Evolutionary conservation across 2,888 invertebrate genomes (phyloP).

Genomic region (Desoria tigrina): DNA sequence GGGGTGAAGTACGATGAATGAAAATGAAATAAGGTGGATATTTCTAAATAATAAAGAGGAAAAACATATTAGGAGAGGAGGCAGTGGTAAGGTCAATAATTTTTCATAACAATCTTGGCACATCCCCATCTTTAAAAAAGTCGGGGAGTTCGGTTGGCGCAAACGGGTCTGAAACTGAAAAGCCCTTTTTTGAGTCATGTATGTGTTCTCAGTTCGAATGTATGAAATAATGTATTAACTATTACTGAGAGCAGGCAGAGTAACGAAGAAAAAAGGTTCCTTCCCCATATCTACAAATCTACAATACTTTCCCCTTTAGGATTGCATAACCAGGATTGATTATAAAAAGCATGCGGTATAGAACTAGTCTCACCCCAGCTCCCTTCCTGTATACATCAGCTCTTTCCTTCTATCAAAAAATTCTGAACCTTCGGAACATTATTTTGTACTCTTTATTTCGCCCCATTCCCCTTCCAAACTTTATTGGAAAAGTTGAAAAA

Average conservation of each 20-base stretch:
- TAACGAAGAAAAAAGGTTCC: slow-evolving; percentile 19
- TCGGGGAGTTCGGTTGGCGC: slow-evolving; percentile 16
- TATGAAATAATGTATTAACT: slow-evolving; percentile 1
- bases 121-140: slow-evolving; percentile 25
- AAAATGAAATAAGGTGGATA: too few species aligned
- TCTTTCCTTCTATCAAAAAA: slow-evolving; percentile 12
- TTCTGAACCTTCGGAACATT: not conserved
- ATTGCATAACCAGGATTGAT: slow-evolving; percentile 49
- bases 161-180: not conserved
- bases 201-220: not conserved
- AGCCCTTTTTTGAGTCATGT: slow-evolving; percentile 11
- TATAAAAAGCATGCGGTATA: slow-evolving; percentile 46
- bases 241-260: not conserved
- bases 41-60: not conserved
- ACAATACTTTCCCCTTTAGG: slow-evolving; percentile 46
- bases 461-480: too few species aligned
- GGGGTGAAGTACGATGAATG: too few species aligned
- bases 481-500: too few species aligned
- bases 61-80: slow-evolving; percentile 21
- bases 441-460: slow-evolving; percentile 1
- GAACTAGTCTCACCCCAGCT: slow-evolving; percentile 44
- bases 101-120: slow-evolving; percentile 38
- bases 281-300: slow-evolving; percentile 34
- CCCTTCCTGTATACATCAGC: slow-evolving; percentile 40
- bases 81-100: slow-evolving; percentile 34